phyloP scores from a whole-genome alignment of 2,113 vertebrate genomes.

The Atractosteus spatula region DNA sequence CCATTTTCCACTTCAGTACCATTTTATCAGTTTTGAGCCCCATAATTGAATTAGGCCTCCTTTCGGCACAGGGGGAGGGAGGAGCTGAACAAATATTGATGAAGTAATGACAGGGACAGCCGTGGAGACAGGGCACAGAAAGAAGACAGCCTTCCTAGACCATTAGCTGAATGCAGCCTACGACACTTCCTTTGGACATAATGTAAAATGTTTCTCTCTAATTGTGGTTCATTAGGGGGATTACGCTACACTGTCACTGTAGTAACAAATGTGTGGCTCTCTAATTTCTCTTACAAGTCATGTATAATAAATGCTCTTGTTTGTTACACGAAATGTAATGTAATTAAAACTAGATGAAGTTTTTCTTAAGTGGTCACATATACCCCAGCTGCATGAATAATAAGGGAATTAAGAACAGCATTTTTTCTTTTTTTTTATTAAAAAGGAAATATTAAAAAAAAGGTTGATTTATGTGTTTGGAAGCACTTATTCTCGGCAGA shows the following conservation, averaged over 20 bases:
- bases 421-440: slow-evolving; percentile 16
- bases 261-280: slow-evolving; percentile 62
- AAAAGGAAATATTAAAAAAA: not conserved
- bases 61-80: slow-evolving; percentile 72
- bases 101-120: slow-evolving; percentile 71
- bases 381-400: slow-evolving; percentile 40
- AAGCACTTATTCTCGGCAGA: not conserved
- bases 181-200: slow-evolving; percentile 45
- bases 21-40: slow-evolving; percentile 80
- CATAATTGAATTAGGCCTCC: slow-evolving; percentile 85
- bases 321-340: slow-evolving; percentile 68
- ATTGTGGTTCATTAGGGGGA: slow-evolving; percentile 63
- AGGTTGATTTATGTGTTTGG: not conserved
- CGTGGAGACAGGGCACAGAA: slow-evolving; percentile 54
- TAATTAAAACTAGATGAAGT: slow-evolving; percentile 68
- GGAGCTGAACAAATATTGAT: slow-evolving; percentile 68
- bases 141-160: slow-evolving; percentile 44
- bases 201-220: slow-evolving; percentile 66
- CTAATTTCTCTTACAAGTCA: slow-evolving; percentile 52
- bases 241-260: slow-evolving; percentile 67
- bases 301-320: slow-evolving; percentile 68
- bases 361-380: slow-evolving; percentile 64
- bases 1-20: slow-evolving; percentile 75
- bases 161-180: slow-evolving; percentile 36
- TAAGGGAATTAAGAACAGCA: slow-evolving; percentile 44